phyloP scores from a whole-genome alignment of 37 sponge, comb jelly and placozoan genomes.

The Petrosia ficiformis region DNA sequence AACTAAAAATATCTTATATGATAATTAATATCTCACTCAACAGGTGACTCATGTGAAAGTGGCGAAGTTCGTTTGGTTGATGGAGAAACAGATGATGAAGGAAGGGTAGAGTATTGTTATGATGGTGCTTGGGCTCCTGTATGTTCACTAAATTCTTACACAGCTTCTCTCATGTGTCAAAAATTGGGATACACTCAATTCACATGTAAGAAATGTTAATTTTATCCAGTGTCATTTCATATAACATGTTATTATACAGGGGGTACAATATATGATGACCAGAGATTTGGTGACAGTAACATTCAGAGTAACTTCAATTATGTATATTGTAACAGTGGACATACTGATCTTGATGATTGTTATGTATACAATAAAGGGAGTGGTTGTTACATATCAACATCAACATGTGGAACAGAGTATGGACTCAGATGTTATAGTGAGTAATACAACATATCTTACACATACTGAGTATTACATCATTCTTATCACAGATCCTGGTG shows the following conservation, averaged over 20 bases:
- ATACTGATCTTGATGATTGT: neutral
- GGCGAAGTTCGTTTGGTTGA: neutral
- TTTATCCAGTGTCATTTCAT: neutral
- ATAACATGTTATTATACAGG: neutral
- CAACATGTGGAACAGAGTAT: neutral
- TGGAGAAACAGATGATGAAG: neutral
- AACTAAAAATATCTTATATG: neutral
- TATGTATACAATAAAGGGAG: neutral
- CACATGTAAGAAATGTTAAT: neutral
- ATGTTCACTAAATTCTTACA: neutral
- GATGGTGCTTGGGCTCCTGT: neutral
- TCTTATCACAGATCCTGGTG: neutral
- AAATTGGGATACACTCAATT: neutral
- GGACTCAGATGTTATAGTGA: neutral
- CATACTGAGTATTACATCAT: neutral
- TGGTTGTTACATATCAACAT: neutral
- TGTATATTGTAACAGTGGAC: neutral
- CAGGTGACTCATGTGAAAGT: neutral
- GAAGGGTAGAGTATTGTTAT: constrained; percentile 3
- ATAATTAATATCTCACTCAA: neutral
- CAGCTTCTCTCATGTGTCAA: neutral
- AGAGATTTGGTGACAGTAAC: neutral
- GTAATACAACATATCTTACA: neutral
- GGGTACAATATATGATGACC: neutral
- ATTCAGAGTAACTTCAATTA: neutral